These are phyloP conservation scores for Poeciliopsis gracilis DNA, from an alignment of 2,797 vertebrate species.

Conservation along the genomic window DNA sequence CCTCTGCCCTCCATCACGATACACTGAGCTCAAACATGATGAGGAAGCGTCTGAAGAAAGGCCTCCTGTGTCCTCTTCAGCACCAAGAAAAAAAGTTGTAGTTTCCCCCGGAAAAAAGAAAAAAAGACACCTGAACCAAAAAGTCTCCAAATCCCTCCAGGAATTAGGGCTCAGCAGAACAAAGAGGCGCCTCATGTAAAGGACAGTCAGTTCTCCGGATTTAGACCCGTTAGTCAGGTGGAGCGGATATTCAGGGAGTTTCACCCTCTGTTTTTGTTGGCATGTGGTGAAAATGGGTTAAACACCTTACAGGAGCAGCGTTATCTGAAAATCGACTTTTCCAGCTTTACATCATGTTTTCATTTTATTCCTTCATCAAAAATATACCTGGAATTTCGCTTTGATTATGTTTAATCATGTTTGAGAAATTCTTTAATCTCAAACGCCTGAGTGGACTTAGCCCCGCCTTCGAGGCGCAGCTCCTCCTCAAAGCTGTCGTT, in stretches of 20 bases:
- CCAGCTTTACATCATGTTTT: no score
- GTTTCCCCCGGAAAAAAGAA: conserved; percentile 26
- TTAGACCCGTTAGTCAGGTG: conserved; percentile 46
- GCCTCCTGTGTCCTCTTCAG: conserved; percentile 66
- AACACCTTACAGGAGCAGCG: background rate
- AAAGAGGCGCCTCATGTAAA: conserved; percentile 70
- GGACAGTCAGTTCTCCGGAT: conserved; percentile 45
- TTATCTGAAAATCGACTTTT: background rate
- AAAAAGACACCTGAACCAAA: conserved; percentile 37
- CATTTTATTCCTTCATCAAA: no score
- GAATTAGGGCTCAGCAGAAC: conserved; percentile 51
- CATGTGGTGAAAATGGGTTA: background rate
- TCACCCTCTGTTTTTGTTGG: conserved; percentile 16
- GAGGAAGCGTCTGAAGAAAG: conserved; percentile 65
- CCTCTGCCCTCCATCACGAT: conserved; percentile 32
- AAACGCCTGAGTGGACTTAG: no score
- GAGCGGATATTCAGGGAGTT: conserved; percentile 49
- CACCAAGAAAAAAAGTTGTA: conserved; percentile 50
- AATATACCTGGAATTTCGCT: no score
- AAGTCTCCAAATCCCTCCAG: conserved; percentile 41
- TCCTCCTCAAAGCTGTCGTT: no score
- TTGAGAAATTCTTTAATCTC: no score
- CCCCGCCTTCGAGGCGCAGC: no score
- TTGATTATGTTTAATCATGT: no score
- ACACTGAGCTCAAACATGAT: conserved; percentile 52